Evolutionary conservation across 2,888 invertebrate species (phyloP).

Genomic region (Plebejus melissa): DNA sequence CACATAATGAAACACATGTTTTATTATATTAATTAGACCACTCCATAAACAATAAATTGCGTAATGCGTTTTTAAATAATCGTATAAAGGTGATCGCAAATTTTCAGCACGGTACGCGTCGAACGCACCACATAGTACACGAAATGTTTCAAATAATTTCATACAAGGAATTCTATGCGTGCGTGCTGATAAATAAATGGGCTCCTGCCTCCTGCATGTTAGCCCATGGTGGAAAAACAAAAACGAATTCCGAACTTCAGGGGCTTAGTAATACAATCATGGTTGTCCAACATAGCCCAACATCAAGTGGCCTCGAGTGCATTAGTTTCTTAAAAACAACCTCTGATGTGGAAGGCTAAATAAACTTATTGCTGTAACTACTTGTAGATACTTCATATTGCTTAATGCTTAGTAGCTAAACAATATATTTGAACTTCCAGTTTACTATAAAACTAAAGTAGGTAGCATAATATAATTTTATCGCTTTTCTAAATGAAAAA

Average conservation of each 20-base stretch:
- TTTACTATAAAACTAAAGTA: not conserved
- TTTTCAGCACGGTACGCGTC: too few relatives aligned
- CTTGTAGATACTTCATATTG: slow-evolving; percentile 12
- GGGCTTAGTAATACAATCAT: too few relatives aligned
- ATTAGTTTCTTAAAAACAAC: slow-evolving; percentile 40
- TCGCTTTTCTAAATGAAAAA: not conserved
- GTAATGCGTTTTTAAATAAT: slow-evolving; percentile 57
- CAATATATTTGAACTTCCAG: not conserved
- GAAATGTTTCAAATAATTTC: too few relatives aligned
- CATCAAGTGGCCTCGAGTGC: not conserved
- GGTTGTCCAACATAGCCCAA: too few relatives aligned
- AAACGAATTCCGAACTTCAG: too few relatives aligned
- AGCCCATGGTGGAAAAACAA: too few relatives aligned
- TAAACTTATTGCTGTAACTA: slow-evolving; percentile 45
- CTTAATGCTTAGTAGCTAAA: not conserved
- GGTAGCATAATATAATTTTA: not conserved
- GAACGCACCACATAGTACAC: too few relatives aligned
- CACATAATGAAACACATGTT: slow-evolving; percentile 45
- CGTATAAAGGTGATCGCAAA: slow-evolving; percentile 34
- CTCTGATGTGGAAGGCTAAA: slow-evolving; percentile 48
- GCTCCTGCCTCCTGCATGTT: too few relatives aligned
- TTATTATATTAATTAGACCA: slow-evolving; percentile 53
- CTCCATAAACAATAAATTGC: slow-evolving; percentile 64
- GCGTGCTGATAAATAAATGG: too few relatives aligned
- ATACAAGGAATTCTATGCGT: too few relatives aligned